Evolutionary conservation across 2,888 invertebrate species (phyloP).

Genomic region (Hypsopygia costalis): DNA sequence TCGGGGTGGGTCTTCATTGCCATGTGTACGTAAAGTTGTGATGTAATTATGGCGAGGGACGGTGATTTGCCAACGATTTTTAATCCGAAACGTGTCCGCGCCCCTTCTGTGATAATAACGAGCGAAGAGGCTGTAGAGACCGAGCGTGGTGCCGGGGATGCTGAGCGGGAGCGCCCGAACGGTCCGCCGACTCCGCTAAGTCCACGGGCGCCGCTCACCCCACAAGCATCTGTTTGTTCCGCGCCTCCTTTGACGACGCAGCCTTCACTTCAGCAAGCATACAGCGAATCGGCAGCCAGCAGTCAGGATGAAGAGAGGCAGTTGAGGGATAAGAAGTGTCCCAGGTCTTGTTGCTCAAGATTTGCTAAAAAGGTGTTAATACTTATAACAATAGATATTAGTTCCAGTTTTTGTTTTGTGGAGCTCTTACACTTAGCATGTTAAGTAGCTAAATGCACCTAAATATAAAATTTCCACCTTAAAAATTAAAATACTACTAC

Average conservation of each 20-base stretch:
- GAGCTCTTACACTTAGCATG: too few species aligned
- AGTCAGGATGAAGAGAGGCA: slow-evolving; percentile 83
- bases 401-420: too few species aligned
- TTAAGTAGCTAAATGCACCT: too few species aligned
- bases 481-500: too few species aligned
- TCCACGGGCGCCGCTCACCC: slow-evolving; percentile 67
- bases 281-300: slow-evolving; percentile 78
- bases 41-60: slow-evolving; percentile 82
- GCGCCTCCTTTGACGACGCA: slow-evolving; percentile 69
- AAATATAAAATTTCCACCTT: too few species aligned
- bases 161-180: slow-evolving; percentile 62
- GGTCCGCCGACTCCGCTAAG: slow-evolving; percentile 70
- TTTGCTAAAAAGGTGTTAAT: slow-evolving; percentile 92
- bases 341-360: slow-evolving; percentile 89
- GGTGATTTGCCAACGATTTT: slow-evolving; percentile 91
- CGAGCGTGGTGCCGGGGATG: slow-evolving; percentile 52
- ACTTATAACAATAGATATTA: too few species aligned
- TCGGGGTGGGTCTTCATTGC: slow-evolving; percentile 10
- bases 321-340: slow-evolving; percentile 78
- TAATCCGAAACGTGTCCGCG: slow-evolving; percentile 86
- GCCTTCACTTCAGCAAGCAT: slow-evolving; percentile 71
- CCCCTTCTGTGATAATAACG: slow-evolving; percentile 86
- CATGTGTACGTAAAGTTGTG: slow-evolving; percentile 20
- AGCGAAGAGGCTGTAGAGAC: slow-evolving; percentile 79
- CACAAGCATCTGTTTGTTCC: slow-evolving; percentile 72